A percentile compares a stretch with the other conserved stretches of the same genome.
These are phyloP conservation scores for Oryzias curvinotus DNA, from an alignment of 2,113 vertebrate species.

Conservation along the genomic window DNA sequence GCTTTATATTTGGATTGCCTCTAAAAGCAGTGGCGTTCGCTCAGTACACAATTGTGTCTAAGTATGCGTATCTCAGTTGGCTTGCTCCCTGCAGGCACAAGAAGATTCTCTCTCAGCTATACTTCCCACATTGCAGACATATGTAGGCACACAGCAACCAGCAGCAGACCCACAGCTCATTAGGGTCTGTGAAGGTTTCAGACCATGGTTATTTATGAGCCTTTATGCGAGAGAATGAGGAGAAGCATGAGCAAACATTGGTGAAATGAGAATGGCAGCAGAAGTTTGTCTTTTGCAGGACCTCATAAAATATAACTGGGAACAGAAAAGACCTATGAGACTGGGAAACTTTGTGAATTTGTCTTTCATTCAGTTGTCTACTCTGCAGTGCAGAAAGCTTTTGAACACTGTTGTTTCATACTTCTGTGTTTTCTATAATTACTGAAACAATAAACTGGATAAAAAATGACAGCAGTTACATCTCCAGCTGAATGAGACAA, in stretches of 20 bases:
- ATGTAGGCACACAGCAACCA: conserved; percentile 6
- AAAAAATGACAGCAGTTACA: background rate
- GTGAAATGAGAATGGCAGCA: background rate
- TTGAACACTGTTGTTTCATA: background rate
- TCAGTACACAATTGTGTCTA: conserved; percentile 12
- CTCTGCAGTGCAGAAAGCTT: background rate
- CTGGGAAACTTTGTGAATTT: background rate
- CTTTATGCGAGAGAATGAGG: background rate
- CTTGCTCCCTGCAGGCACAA: background rate
- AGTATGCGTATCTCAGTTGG: background rate
- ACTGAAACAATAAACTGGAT: background rate
- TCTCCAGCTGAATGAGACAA: background rate
- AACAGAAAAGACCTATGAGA: background rate
- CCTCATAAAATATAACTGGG: conserved; percentile 7
- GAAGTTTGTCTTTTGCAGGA: conserved; percentile 3
- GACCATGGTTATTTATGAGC: conserved; percentile 35
- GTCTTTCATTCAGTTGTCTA: background rate
- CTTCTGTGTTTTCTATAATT: background rate
- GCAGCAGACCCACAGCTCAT: conserved; percentile 20
- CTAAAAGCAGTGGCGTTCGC: conserved; percentile 1
- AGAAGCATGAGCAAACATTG: background rate
- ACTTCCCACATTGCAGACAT: conserved; percentile 7
- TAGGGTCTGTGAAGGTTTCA: conserved; percentile 17
- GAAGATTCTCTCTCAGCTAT: conserved; percentile 14
- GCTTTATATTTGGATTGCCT: conserved; percentile 4